A percentile compares a stretch with the other conserved stretches of the same genome.
phyloP scores from a whole-genome alignment of 53 echinoderm and acorn worm species.

The Zoroaster sp. region DNA sequence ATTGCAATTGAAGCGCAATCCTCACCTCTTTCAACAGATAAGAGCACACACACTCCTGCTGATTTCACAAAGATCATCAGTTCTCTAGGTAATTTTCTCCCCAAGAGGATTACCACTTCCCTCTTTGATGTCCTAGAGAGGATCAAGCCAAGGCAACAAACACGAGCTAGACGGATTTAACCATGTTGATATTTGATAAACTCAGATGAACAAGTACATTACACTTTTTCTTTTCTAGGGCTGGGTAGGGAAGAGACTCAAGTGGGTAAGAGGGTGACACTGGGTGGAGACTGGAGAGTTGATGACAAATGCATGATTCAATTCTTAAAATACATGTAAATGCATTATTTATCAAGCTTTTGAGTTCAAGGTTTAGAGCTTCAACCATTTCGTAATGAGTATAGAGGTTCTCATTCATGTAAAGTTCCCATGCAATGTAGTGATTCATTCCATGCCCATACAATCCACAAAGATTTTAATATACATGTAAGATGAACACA shows the following conservation, averaged over 20 bases:
- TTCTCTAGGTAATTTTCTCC: neutral
- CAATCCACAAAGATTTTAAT: too few species aligned
- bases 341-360: too few species aligned
- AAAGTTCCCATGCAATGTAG: too few species aligned
- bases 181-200: neutral
- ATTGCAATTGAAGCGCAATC: neutral
- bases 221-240: neutral
- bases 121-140: neutral
- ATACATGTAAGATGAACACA: too few species aligned
- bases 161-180: neutral
- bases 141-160: neutral
- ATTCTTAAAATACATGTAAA: too few species aligned
- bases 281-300: neutral
- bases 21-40: neutral
- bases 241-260: neutral
- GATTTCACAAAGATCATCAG: neutral
- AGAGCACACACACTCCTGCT: neutral
- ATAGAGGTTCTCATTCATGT: too few species aligned
- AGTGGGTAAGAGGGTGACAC: too few species aligned
- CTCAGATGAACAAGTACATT: neutral
- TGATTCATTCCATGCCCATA: too few species aligned
- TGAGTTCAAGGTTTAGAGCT: too few species aligned
- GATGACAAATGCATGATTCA: too few species aligned
- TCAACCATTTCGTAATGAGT: too few species aligned
- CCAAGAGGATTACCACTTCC: neutral